Conservation (phyloP, 2,888 invertebrate species). For the Orthonychiurus folsomi region DNA sequence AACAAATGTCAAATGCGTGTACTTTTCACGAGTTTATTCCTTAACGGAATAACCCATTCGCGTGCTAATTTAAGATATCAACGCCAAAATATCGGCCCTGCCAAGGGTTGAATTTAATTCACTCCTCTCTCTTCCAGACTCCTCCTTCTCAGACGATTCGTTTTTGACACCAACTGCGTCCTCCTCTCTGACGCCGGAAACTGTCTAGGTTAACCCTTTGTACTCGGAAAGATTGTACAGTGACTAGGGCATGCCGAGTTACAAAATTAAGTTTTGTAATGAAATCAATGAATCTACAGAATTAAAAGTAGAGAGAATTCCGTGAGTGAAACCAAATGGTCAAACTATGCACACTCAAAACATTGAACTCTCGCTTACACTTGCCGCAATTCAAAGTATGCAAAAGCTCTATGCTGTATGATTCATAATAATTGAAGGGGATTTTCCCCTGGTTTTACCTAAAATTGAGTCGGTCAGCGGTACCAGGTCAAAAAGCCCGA, state of each 20-base stretch:
- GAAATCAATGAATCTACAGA: no score
- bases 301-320: no score
- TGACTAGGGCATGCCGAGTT: no score
- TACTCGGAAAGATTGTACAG: no score
- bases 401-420: not conserved
- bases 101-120: not conserved
- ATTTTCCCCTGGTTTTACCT: no score
- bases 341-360: no score
- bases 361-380: no score
- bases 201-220: not conserved
- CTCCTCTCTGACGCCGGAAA: not conserved
- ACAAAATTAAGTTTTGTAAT: no score
- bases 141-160: not conserved
- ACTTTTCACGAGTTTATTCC: not conserved
- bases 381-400: no score
- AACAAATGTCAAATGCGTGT: not conserved
- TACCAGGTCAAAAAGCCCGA: not conserved
- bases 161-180: not conserved
- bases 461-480: not conserved
- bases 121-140: no score
- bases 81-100: not conserved
- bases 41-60: not conserved
- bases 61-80: not conserved
- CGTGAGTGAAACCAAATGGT: no score
- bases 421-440: not conserved